Base-by-base conservation (phyloP, 2,113 vertebrate genomes). In the Larimichthys crocea region DNA sequence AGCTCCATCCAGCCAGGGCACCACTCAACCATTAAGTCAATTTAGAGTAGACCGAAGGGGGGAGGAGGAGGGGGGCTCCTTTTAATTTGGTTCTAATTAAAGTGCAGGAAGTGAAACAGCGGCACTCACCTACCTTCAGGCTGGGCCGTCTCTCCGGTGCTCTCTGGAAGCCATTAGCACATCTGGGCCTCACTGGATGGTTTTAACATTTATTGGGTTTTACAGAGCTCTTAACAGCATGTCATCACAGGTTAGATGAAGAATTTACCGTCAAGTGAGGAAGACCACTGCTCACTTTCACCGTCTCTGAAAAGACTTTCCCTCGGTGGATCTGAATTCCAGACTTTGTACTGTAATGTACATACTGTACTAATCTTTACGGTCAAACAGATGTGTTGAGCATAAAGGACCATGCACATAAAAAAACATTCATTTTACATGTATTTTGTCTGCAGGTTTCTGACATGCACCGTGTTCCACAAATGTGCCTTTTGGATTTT, bases 61-160 rank as follows among this genome's bases (percentile, higher is more conserved):
- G 20, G 17, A 62, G 62, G 17, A 62, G 62, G 16, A 56, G 65
- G 67, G 83, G 57, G 48, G 35, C 22, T 50, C 35, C 44, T 59
- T 84, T 92, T 90, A 87, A 89, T 93, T 94, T 94, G 91, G 80
- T 92, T 93, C 69, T 88, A 87, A 93, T 93, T 93, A 92, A 84
- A 82, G 86, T 48, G 74, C 83, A 90, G 91, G 91, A 92, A 93
- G 83, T 89, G 85, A 76, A 80, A 87, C 76, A 49, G 86, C 69
- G 6, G 84, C 29, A 6, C 22, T 70, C 82, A 73, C 74, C 74
- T 82, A 46, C 76, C 86, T 85, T 57, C 67, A 67, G 89, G 85
- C 77, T 59, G 70, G 83, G 72, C 49, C 17, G 48, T 46, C 14
- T 73, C 52, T 79, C 46, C 6, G 67, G 4, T 61, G 61, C 50